Conservation (phyloP, 37 sponge, comb jelly and placozoan species). For the Haliclona indistincta region DNA sequence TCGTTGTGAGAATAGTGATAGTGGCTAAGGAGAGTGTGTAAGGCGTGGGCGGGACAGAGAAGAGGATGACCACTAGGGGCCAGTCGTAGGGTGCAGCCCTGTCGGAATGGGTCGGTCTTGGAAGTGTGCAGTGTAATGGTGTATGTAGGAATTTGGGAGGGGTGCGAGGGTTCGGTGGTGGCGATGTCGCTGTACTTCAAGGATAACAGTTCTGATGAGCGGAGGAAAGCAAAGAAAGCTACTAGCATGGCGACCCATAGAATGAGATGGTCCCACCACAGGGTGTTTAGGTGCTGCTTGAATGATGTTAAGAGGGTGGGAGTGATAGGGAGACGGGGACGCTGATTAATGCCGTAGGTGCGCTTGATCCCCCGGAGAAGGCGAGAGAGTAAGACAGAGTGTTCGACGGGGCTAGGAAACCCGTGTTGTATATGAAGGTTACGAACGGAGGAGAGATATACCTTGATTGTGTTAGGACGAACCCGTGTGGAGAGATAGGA, state of each 20-base stretch:
- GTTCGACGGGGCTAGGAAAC: not conserved
- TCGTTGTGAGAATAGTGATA: too few species aligned
- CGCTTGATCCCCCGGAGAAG: conserved; percentile 7
- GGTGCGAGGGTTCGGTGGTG: too few species aligned
- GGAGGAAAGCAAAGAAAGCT: conserved; percentile 18
- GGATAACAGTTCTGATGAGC: not conserved
- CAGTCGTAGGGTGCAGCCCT: not conserved
- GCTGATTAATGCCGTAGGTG: not conserved
- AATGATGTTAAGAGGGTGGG: not conserved
- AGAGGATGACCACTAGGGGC: not conserved
- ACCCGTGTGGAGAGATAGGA: not conserved
- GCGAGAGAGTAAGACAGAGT: not conserved
- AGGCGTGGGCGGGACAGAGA: not conserved
- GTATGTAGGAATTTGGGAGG: too few species aligned
- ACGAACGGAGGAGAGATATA: conserved; percentile 5
- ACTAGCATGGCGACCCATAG: conserved; percentile 15
- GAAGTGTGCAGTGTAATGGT: not conserved
- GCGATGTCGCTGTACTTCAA: too few species aligned
- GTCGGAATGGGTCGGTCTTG: not conserved
- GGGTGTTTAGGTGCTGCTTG: not conserved
- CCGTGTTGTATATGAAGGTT: conserved; percentile 4
- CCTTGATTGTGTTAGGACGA: not conserved
- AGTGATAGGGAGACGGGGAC: conserved; percentile 9
- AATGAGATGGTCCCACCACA: not conserved
- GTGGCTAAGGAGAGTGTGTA: too few species aligned